A percentile compares a stretch with the other conserved stretches of the same genome.
These are phyloP conservation scores for Setipinna tenuifilis DNA, from an alignment of 2,797 vertebrate species.

Conservation along the genomic window DNA sequence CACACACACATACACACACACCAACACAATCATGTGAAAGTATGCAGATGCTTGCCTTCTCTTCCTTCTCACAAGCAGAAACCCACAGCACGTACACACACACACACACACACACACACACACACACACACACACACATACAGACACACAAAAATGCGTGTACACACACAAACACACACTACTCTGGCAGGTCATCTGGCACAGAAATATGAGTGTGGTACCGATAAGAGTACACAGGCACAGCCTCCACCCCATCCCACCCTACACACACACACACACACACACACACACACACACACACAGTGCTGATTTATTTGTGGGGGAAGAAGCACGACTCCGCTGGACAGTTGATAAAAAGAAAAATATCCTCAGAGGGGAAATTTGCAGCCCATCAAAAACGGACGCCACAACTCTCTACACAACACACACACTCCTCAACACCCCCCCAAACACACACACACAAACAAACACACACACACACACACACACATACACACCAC, in stretches of 20 bases:
- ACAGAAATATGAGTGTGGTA: constrained; percentile 47
- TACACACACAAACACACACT: too few species aligned
- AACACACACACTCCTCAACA: neutral
- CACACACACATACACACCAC: constrained; percentile 53
- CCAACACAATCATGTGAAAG: neutral
- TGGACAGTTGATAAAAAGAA: constrained; percentile 82
- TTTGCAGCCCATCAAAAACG: constrained; percentile 50
- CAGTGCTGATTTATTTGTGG: constrained; percentile 72
- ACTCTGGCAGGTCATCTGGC: constrained; percentile 46
- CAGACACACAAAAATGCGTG: too few species aligned
- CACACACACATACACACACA: constrained; percentile 29
- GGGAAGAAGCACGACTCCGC: constrained; percentile 66
- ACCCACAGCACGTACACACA: too few species aligned
- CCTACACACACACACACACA: constrained; percentile 24
- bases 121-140: neutral
- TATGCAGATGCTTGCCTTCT: too few species aligned
- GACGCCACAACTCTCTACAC: neutral
- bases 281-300: neutral
- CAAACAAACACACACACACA: constrained; percentile 60
- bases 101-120: neutral
- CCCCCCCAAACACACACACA: constrained; percentile 50
- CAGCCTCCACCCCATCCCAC: neutral
- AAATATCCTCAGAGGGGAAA: constrained; percentile 69
- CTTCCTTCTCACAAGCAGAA: neutral
- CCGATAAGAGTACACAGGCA: constrained; percentile 51